Conservation (phyloP, 30 jellyfish, hydroid and myxozoan species). For the Turritopsis dohrnii region DNA sequence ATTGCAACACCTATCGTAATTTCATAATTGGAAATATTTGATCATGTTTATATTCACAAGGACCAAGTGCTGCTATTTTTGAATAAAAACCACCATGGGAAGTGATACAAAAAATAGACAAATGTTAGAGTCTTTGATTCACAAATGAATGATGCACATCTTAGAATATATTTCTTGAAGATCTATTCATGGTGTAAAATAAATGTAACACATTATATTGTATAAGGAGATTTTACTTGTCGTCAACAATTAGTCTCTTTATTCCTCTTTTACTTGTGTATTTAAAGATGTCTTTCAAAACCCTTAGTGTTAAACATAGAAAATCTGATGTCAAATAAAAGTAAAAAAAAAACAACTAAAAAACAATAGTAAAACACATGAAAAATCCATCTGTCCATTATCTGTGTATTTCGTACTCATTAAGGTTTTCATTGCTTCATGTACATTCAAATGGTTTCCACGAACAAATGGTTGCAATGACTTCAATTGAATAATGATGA, state of each 20-base stretch:
- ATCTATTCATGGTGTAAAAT: neutral
- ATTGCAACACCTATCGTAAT: neutral
- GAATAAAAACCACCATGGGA: neutral
- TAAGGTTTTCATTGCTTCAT: neutral
- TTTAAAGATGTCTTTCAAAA: neutral
- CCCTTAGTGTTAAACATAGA: neutral
- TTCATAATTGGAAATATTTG: neutral
- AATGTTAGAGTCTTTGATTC: neutral
- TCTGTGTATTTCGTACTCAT: neutral
- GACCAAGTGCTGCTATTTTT: neutral
- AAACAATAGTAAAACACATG: neutral
- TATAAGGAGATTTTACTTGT: no score
- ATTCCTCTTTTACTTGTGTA: neutral
- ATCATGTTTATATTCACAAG: neutral
- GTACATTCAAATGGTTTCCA: neutral
- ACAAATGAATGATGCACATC: neutral
- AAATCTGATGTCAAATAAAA: neutral
- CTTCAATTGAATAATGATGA: neutral
- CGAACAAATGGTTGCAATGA: neutral
- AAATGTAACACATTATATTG: no score
- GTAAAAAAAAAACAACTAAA: neutral
- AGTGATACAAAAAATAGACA: neutral
- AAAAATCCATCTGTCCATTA: neutral
- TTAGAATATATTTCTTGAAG: neutral
- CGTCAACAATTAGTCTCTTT: no score